Conservation (phyloP, 2,797 vertebrate species). For the Bradypodion pumilum region DNA sequence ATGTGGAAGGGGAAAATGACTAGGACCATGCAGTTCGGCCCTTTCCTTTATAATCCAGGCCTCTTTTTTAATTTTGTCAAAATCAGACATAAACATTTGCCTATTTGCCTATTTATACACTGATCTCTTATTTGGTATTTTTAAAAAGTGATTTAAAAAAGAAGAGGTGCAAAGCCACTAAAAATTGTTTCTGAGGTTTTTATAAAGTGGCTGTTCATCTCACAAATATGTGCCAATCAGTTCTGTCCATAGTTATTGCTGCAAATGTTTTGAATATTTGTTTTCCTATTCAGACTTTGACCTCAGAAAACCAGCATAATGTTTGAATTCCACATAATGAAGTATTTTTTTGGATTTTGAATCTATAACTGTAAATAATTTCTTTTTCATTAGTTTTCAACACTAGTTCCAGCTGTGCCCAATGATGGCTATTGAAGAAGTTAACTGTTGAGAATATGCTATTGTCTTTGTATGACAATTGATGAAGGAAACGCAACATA, state of each 20-base stretch:
- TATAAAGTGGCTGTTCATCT: background rate
- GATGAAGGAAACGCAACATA: background rate
- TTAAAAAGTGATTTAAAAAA: background rate
- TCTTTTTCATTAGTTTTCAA: too few species aligned
- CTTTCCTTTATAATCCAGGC: background rate
- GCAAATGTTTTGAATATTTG: background rate
- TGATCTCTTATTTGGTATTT: background rate
- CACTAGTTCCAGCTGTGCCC: background rate
- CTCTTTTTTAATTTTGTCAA: background rate
- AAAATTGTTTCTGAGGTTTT: background rate
- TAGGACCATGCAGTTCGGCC: background rate
- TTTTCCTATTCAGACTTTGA: background rate
- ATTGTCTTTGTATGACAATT: background rate
- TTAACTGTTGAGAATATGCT: background rate
- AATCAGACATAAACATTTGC: background rate
- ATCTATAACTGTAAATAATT: too few species aligned
- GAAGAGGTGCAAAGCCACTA: background rate
- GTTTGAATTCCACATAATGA: background rate
- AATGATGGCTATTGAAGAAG: background rate
- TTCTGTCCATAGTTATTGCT: background rate
- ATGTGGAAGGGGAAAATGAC: background rate
- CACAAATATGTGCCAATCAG: background rate
- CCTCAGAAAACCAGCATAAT: background rate
- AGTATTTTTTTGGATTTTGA: too few species aligned
- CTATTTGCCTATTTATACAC: background rate